Evolutionary conservation across 2,797 vertebrate species (phyloP).

Genomic region (Esox lucius): DNA sequence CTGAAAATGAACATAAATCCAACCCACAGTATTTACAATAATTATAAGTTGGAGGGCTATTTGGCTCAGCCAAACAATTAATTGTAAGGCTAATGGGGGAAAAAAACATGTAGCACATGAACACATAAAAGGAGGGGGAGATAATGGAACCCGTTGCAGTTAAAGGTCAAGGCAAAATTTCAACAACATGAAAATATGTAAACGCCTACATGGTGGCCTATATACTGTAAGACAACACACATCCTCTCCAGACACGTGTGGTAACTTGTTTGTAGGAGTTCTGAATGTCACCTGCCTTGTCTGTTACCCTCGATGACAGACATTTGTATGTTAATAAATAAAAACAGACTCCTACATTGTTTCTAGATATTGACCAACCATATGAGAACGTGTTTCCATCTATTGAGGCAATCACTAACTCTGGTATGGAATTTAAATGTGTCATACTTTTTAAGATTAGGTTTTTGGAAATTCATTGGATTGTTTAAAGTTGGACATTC

Average conservation of each 20-base stretch:
- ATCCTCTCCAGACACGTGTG: neutral
- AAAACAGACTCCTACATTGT: conserved; percentile 1
- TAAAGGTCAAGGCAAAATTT: neutral
- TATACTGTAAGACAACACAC: neutral
- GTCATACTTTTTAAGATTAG: neutral
- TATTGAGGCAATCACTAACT: neutral
- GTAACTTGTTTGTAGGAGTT: neutral
- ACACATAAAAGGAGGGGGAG: neutral
- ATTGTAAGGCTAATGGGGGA: neutral
- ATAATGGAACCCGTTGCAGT: neutral
- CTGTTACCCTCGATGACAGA: neutral
- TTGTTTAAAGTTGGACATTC: neutral
- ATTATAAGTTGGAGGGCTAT: neutral
- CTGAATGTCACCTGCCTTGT: neutral
- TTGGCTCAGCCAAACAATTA: neutral
- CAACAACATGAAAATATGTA: neutral
- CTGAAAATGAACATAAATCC: neutral
- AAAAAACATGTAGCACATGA: neutral
- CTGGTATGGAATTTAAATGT: conserved; percentile 30
- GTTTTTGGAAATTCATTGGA: neutral
- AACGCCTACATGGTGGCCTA: neutral
- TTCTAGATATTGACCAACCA: conserved; percentile 8
- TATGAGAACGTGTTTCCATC: conserved; percentile 38
- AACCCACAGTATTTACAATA: no score
- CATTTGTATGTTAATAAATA: neutral